A percentile compares a stretch with the other conserved stretches of the same genome.
These are phyloP conservation scores for Nycticebus coucang DNA, from an alignment of 2,113 vertebrate species.

Conservation along the genomic window DNA sequence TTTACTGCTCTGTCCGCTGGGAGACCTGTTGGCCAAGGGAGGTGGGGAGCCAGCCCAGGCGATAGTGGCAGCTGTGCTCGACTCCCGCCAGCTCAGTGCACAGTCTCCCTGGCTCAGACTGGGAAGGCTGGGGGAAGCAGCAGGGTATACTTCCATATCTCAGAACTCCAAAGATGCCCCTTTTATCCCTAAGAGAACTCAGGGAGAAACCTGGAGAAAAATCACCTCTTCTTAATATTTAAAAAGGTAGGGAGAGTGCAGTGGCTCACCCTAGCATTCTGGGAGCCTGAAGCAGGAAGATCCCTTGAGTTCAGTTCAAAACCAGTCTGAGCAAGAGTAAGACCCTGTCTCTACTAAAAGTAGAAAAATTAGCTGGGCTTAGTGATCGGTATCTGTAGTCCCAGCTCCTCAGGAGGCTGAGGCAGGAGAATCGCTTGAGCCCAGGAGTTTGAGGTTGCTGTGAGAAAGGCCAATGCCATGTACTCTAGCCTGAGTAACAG, in stretches of 20 bases:
- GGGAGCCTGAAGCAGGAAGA: too few species aligned
- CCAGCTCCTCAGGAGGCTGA: too few species aligned
- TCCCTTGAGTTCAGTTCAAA: too few species aligned
- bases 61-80: slow-evolving; percentile 75
- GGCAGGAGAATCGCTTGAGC: too few species aligned
- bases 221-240: neutral
- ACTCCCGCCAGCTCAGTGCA: slow-evolving; percentile 65
- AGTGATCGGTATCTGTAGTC: too few species aligned
- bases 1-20: slow-evolving; percentile 53
- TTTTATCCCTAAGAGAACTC: neutral
- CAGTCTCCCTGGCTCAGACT: slow-evolving; percentile 54
- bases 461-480: too few species aligned
- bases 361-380: too few species aligned
- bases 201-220: slow-evolving; percentile 39
- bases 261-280: too few species aligned
- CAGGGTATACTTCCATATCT: slow-evolving; percentile 12
- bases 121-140: slow-evolving; percentile 19
- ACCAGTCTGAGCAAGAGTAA: too few species aligned
- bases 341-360: too few species aligned
- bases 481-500: too few species aligned
- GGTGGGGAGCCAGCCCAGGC: slow-evolving; percentile 53
- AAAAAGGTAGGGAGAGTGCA: neutral
- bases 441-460: too few species aligned
- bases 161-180: neutral
- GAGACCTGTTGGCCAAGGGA: slow-evolving; percentile 81